Evolutionary conservation across 2,888 invertebrate genomes (phyloP), one percentile per base, ranked within the genome.

Genomic region (Pristionchus exspectatus): DNA sequence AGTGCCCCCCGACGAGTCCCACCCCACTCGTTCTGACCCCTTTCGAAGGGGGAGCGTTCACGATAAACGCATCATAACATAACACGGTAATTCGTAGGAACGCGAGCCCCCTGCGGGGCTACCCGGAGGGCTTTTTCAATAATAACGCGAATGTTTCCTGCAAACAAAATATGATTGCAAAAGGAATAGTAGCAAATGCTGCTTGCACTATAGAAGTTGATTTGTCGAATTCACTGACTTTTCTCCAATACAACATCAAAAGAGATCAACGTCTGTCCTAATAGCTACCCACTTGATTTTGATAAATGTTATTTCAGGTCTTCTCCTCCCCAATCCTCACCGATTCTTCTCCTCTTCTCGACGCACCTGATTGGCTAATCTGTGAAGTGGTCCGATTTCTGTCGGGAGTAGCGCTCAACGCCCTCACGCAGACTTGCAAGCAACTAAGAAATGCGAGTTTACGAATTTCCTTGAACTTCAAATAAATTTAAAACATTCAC

Each of bases 361-460:
- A 54, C 21, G 30, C 56, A 1, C 87, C 87, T 4, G 38, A n/a
- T 0, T 72, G 74, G 74, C n/a, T 33, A 9, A 56, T 88, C 21
- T 12, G 7, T 12, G 74, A 50, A 33, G 5, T 88, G 2, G 27
- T 56, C 16, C 21, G 56, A 24, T 88, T 56, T 56, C 56, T 74
- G 56, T 38, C 38, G 21, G 87, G 87, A 69, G 87, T 88, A 0
- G 63, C 56, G 5, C 74, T 88, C 44, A 44, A 16, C 33, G 30
- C 74, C 4, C 74, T 88, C 0, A 2, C 74, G 0, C 2, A 14
- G 54, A 88, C 87, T 24, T 74, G 74, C 33, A 88, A 18, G 74
- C 33, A 54, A 24, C 24, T 88, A 56, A 88, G 87, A 56, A 59
- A 50, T 72, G 87, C 72, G 16, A 27, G 56, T 59, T 24, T 27